These are phyloP conservation scores for Drosophila punjabiensis DNA, from an alignment of 1,140 invertebrate genomes.

Conservation along the genomic window DNA sequence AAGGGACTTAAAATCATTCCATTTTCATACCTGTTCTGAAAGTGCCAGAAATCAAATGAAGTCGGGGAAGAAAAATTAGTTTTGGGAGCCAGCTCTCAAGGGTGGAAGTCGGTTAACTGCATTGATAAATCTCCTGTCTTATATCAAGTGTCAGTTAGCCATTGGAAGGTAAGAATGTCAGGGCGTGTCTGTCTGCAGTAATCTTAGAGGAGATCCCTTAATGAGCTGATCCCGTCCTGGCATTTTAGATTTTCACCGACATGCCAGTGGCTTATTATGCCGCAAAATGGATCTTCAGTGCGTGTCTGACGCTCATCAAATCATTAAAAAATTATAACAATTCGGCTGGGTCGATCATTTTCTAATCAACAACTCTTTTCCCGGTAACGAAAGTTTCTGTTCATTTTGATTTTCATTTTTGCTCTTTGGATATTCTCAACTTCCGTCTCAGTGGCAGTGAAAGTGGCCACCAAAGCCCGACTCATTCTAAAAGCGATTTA, in stretches of 20 bases:
- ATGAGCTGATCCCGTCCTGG: constrained; percentile 23
- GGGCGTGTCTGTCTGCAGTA: constrained; percentile 34
- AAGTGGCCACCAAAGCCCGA: constrained; percentile 43
- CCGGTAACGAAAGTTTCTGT: constrained; percentile 50
- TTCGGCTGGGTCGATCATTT: constrained; percentile 50
- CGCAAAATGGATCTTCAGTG: constrained; percentile 16
- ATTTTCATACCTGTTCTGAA: constrained; percentile 39
- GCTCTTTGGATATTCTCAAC: constrained; percentile 38
- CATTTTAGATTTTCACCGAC: constrained; percentile 37
- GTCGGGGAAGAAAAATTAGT: constrained; percentile 25
- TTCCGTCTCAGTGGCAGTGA: constrained; percentile 64
- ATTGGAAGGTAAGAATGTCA: constrained; percentile 16
- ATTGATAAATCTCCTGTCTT: constrained; percentile 53
- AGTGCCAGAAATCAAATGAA: constrained; percentile 71
- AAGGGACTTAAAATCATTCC: constrained; percentile 21
- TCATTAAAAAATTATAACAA: constrained; percentile 58
- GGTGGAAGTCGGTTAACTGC: constrained; percentile 14
- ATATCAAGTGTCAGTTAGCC: constrained; percentile 62
- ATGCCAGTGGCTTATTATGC: constrained; percentile 14
- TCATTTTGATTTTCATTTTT: constrained; percentile 36
- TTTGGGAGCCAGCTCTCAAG: not conserved
- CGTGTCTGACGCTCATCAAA: constrained; percentile 44
- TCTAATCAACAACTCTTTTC: constrained; percentile 67
- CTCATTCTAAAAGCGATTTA: constrained; percentile 73
- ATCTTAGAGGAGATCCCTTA: constrained; percentile 48